phyloP scores from a whole-genome alignment of 2,113 vertebrate species.

The Gymnocephalus cernua region DNA sequence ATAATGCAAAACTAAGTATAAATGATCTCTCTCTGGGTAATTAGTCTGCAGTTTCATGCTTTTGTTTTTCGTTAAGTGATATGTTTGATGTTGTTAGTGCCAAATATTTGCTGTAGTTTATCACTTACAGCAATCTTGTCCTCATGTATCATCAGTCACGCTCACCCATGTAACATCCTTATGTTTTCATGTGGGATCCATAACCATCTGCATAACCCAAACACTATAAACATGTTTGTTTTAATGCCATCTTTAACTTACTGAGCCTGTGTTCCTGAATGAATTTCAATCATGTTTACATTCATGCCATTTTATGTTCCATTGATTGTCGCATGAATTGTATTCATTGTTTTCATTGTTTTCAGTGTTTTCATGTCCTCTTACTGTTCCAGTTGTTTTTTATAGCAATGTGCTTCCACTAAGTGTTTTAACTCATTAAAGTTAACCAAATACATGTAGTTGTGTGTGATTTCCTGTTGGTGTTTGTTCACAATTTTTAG shows the following conservation, averaged over 20 bases:
- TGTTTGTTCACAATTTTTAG: slow-evolving; percentile 31
- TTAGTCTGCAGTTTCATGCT: background rate
- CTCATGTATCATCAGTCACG: slow-evolving; percentile 9
- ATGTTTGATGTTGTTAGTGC: slow-evolving; percentile 23
- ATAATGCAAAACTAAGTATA: slow-evolving; percentile 15
- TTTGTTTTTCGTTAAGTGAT: background rate
- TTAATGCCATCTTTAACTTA: slow-evolving; percentile 19
- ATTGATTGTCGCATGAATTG: slow-evolving; percentile 33
- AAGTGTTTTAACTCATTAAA: slow-evolving; percentile 71
- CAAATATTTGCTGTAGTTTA: slow-evolving; percentile 35
- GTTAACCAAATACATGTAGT: slow-evolving; percentile 48
- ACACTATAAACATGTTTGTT: slow-evolving; percentile 23
- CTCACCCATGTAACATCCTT: slow-evolving; percentile 12
- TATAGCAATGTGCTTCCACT: slow-evolving; percentile 28
- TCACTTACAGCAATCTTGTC: slow-evolving; percentile 23
- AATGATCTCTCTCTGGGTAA: background rate
- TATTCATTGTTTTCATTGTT: slow-evolving; percentile 7
- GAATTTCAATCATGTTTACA: slow-evolving; percentile 35
- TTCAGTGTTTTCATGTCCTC: slow-evolving; percentile 30
- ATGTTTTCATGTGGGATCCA: slow-evolving; percentile 39
- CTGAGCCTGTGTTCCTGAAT: background rate
- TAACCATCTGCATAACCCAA: slow-evolving; percentile 32
- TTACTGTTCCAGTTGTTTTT: slow-evolving; percentile 27
- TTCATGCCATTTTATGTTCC: slow-evolving; percentile 4
- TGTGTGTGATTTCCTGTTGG: slow-evolving; percentile 52